Conservation (phyloP, 2,797 vertebrate species). For the Acipenser ruthenus region DNA sequence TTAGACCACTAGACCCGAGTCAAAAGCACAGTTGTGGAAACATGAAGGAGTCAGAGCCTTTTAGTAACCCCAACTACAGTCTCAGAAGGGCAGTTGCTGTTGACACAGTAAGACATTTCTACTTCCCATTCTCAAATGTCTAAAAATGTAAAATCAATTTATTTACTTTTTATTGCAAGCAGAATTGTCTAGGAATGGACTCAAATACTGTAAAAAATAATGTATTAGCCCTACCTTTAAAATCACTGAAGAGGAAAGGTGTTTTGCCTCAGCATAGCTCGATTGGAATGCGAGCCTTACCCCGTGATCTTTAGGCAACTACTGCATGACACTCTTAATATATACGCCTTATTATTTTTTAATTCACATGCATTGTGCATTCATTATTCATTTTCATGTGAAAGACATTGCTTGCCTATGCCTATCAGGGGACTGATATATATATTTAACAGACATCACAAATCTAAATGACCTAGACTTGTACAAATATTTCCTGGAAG, state of each 20-base stretch:
- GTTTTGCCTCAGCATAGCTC: constrained; percentile 23
- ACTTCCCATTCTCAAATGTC: background rate
- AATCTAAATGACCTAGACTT: constrained; percentile 42
- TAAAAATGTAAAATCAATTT: background rate
- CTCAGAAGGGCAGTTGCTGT: constrained; percentile 25
- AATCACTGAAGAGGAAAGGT: constrained; percentile 25
- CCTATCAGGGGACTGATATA: constrained; percentile 50
- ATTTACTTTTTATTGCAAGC: background rate
- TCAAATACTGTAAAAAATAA: constrained; percentile 29
- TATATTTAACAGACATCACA: constrained; percentile 36
- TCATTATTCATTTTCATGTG: constrained; percentile 52
- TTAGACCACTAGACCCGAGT: constrained; percentile 37
- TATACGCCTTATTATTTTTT: constrained; percentile 40
- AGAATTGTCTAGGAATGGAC: background rate
- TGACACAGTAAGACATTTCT: constrained; percentile 24
- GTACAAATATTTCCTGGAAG: constrained; percentile 44
- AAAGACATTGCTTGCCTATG: constrained; percentile 46
- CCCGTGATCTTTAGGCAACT: constrained; percentile 42
- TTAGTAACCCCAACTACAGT: constrained; percentile 20
- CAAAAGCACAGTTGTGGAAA: constrained; percentile 37
- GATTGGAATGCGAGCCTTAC: constrained; percentile 24
- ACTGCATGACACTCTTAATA: constrained; percentile 32
- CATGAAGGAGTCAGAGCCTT: constrained; percentile 33
- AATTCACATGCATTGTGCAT: constrained; percentile 45
- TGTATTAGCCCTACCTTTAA: constrained; percentile 28